These are phyloP conservation scores for Oscheius sp. DNA, from an alignment of 2,888 invertebrate species.

Conservation along the genomic window DNA sequence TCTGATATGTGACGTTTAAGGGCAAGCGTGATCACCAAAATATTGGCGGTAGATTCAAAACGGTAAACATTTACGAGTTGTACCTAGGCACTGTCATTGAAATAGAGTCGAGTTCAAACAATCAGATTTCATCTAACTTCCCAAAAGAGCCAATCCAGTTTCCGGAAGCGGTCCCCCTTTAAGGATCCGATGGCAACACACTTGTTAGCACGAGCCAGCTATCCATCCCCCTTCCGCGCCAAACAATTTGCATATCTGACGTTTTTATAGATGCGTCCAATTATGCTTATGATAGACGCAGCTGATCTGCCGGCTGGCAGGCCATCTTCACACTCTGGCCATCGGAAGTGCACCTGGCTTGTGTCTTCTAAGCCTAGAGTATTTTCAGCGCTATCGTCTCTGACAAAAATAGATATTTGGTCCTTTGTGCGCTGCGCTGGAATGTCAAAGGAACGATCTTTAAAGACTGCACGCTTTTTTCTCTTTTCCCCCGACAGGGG, in stretches of 20 bases:
- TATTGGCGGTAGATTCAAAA: no score
- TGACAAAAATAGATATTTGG: constrained; percentile 11
- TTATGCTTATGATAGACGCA: constrained; percentile 40
- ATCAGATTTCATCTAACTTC: no score
- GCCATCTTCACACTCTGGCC: neutral
- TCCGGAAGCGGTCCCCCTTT: constrained; percentile 12
- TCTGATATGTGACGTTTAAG: neutral
- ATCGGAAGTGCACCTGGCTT: no score
- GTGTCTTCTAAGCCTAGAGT: no score
- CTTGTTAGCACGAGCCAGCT: constrained; percentile 28
- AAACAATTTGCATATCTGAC: constrained; percentile 54
- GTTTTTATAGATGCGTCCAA: constrained; percentile 52
- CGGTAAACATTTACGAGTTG: no score
- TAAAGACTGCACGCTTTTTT: neutral
- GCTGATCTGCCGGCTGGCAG: constrained; percentile 38
- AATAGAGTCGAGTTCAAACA: no score
- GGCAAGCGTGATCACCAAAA: no score
- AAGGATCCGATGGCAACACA: constrained; percentile 16
- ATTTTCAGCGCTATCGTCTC: neutral
- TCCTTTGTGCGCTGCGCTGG: neutral
- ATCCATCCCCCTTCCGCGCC: constrained; percentile 31
- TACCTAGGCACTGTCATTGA: no score
- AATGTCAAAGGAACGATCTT: neutral
- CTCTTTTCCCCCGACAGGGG: neutral
- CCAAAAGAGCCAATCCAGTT: neutral